Percentiles rank a stretch among this genome's conserved stretches.
phyloP scores from a whole-genome alignment of 2,797 vertebrate genomes.

The Coracias cyanogaster region DNA sequence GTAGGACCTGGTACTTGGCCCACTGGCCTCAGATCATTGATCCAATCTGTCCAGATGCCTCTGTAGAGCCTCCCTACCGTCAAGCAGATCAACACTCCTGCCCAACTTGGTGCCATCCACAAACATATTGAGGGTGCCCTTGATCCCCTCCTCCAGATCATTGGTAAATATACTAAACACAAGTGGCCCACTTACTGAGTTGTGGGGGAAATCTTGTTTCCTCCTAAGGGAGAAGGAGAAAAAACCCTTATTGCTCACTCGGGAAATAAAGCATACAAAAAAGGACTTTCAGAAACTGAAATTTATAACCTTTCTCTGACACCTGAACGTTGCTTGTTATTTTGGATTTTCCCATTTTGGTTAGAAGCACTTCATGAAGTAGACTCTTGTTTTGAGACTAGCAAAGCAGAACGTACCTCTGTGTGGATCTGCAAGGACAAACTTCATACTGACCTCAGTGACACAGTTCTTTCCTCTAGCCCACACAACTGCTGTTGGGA shows the following conservation, averaged over 20 bases:
- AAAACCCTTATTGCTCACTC: neutral
- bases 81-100: fast-evolving
- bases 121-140: neutral
- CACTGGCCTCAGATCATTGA: fast-evolving
- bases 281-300: neutral
- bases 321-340: neutral
- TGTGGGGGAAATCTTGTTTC: neutral
- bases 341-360: neutral
- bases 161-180: neutral
- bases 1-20: fast-evolving
- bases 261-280: neutral
- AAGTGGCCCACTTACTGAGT: neutral
- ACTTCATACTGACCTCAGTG: neutral
- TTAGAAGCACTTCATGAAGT: neutral
- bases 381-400: neutral
- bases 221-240: neutral
- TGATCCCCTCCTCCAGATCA: fast-evolving
- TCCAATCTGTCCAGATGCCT: neutral
- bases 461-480: fast-evolving
- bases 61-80: fast-evolving
- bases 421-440: neutral
- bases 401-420: neutral
- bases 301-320: neutral
- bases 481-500: fast-evolving
- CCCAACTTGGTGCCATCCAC: fast-evolving